Conservation (phyloP, 1,140 invertebrate species). For the Mercenaria mercenaria region DNA sequence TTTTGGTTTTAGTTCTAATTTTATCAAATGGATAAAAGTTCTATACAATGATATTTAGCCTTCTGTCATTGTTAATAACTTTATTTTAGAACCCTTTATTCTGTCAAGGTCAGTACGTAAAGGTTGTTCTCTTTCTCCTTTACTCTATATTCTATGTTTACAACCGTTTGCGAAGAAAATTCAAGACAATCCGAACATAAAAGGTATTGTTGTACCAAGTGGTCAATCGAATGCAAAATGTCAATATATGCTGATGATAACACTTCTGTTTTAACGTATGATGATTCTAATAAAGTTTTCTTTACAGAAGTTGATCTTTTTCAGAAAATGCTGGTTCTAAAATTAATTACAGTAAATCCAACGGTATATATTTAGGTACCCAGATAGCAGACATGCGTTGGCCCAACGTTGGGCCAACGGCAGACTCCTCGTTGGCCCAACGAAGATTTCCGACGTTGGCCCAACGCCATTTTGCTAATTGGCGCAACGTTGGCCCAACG, state of each 20-base stretch:
- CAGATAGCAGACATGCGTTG: too few species aligned
- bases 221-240: slow-evolving; percentile 42
- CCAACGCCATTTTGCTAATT: too few species aligned
- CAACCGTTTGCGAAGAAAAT: slow-evolving; percentile 77
- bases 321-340: slow-evolving; percentile 66
- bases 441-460: too few species aligned
- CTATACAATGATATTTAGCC: slow-evolving; percentile 65
- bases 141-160: slow-evolving; percentile 85
- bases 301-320: slow-evolving; percentile 53
- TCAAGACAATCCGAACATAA: slow-evolving; percentile 51
- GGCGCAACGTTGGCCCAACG: too few species aligned
- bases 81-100: slow-evolving; percentile 73
- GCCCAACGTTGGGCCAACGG: too few species aligned
- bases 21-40: slow-evolving; percentile 71
- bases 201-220: slow-evolving; percentile 69
- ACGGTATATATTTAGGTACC: slow-evolving; percentile 67
- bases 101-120: slow-evolving; percentile 82
- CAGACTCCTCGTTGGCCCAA: too few species aligned
- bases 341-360: slow-evolving; percentile 66
- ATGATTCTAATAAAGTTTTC: slow-evolving; percentile 51
- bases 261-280: slow-evolving; percentile 52
- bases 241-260: slow-evolving; percentile 71
- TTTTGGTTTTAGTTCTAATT: slow-evolving; percentile 68
- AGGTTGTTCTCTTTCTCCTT: slow-evolving; percentile 83
- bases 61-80: slow-evolving; percentile 70